Base-by-base conservation (phyloP, 2,888 invertebrate species). In the Microplitis deprimator region DNA sequence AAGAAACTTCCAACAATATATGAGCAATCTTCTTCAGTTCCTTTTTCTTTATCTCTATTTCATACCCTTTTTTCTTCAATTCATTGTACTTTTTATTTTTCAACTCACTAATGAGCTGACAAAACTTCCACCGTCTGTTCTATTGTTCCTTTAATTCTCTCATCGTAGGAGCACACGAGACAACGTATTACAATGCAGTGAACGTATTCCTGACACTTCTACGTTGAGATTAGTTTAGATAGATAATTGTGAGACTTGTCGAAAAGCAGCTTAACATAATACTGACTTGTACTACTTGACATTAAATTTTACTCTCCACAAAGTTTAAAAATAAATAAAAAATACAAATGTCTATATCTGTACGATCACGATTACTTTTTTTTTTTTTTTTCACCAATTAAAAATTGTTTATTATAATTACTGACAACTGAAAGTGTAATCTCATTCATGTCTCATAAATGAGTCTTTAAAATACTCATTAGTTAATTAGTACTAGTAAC, bases 31-130 rank as follows among this genome's bases (percentile, higher is more conserved):
- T 41, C 72, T 72, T 72, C 20, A 72, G 29, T 70, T 16, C 50
- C 72, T 39, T 71, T 10, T 61, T 64, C 41, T 10, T 20, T 5
- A 40, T 64, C 20, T 64, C 4, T 13, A 65, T 64, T 13, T 50
- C 50, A 50, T 50, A 50, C 29, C 41, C 16, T 17, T 74, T 29
- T 74, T 68, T 61, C 7, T 60, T 20, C 62, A 16, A 67, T 50
- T 50, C 50, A 50, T 50, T 50, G 50, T 62, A 62, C 62, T 62
- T 62, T 20, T 62, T 62, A 17, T 17, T 16, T 20, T 62, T 16
- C 8, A 50, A 20, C 20, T n/a, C 60, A 61, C 77, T 82, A 81
- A 82, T 81, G 80, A 80, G 76, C 76, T 77, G 75, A 75, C 77
- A 67, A 80, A 81, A 82, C 80, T 82, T 79, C 80, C 80, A 68